Evolutionary conservation across 2,888 invertebrate species (phyloP).

Genomic region (Parapristionchus giblindavisi): DNA sequence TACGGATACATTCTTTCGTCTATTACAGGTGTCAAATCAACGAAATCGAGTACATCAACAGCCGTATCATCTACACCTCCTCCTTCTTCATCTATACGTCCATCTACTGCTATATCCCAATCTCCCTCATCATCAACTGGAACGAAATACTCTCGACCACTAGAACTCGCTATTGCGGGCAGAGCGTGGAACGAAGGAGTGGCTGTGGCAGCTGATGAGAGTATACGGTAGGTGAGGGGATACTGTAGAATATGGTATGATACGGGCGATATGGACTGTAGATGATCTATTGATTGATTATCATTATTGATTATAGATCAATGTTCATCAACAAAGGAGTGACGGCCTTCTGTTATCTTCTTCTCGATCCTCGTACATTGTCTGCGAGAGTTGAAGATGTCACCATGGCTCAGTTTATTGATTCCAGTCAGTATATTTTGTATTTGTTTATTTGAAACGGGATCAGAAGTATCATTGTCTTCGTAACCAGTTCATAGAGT

Average conservation of each 20-base stretch:
- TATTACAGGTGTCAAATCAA: too few species aligned
- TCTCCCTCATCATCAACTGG: background rate
- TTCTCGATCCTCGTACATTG: slow-evolving; percentile 22
- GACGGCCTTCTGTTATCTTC: slow-evolving; percentile 33
- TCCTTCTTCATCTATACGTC: background rate
- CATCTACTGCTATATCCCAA: background rate
- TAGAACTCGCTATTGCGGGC: slow-evolving; percentile 20
- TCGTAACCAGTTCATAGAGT: background rate
- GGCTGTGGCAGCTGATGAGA: slow-evolving; percentile 28
- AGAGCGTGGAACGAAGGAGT: slow-evolving; percentile 31
- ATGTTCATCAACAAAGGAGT: slow-evolving; percentile 38
- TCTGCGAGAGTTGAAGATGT: background rate
- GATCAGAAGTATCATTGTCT: too few species aligned
- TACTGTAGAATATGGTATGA: background rate
- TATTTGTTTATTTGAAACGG: too few species aligned
- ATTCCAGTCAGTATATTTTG: slow-evolving; percentile 21
- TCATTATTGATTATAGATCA: background rate
- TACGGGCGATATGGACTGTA: background rate
- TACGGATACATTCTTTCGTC: too few species aligned
- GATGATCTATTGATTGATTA: background rate
- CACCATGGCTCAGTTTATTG: background rate
- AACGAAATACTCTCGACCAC: slow-evolving; percentile 23
- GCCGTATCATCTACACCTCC: background rate
- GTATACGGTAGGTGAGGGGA: background rate
- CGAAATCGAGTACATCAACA: background rate